Conservation (phyloP, 2,888 invertebrate species). For the Rotaria magnacalcarata region DNA sequence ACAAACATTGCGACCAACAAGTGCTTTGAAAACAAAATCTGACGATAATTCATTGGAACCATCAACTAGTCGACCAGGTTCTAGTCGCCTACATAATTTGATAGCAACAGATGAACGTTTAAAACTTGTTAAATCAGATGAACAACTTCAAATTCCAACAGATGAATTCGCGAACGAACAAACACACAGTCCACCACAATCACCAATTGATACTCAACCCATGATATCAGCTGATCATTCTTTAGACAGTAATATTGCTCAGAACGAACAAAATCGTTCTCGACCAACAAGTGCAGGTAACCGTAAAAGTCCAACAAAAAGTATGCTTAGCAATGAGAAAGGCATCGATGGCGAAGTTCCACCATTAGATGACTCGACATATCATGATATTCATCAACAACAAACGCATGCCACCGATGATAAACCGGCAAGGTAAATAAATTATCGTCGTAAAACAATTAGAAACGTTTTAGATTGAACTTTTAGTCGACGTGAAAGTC, state of each 20-base stretch:
- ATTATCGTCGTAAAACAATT: background rate
- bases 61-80: background rate
- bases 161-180: background rate
- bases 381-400: background rate
- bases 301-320: background rate
- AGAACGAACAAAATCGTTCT: background rate
- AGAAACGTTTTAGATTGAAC: no score
- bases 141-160: background rate
- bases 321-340: background rate
- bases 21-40: background rate
- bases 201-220: background rate
- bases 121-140: background rate
- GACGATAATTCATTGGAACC: background rate
- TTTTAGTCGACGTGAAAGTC: background rate
- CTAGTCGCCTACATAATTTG: background rate
- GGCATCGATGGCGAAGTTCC: background rate
- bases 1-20: background rate
- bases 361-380: background rate
- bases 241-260: background rate
- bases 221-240: background rate
- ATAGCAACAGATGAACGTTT: background rate
- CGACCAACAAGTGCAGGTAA: background rate
- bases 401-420: background rate
- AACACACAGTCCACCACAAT: background rate
- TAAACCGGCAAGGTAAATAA: background rate